Conservation (phyloP, 2,113 vertebrate genomes). For the Brienomyrus brachyistius region DNA sequence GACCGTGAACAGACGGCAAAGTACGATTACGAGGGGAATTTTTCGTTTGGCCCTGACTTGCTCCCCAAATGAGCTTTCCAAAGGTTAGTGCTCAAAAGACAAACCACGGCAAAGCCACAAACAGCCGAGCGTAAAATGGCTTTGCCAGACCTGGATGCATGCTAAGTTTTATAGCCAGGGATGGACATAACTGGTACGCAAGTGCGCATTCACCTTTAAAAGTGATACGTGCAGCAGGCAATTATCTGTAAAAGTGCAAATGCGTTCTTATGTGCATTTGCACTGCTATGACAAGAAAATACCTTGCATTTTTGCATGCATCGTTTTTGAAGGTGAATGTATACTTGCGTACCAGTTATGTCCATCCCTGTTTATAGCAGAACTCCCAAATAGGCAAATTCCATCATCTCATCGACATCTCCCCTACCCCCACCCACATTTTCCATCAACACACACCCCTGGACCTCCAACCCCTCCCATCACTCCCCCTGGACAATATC, state of each 20-base stretch:
- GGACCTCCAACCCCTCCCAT: neutral
- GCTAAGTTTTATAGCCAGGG: neutral
- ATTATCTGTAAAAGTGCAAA: too few species aligned
- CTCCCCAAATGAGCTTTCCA: conserved; percentile 59
- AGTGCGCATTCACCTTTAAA: too few species aligned
- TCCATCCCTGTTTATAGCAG: neutral
- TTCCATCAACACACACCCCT: neutral
- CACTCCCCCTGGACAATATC: too few species aligned
- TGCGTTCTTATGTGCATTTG: too few species aligned
- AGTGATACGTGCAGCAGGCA: too few species aligned
- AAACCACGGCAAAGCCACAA: conserved; percentile 33
- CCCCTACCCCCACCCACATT: too few species aligned
- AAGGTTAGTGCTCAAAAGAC: conserved; percentile 51
- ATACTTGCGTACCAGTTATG: too few species aligned
- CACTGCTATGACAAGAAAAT: too few species aligned
- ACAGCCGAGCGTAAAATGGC: neutral
- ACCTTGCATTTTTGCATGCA: too few species aligned
- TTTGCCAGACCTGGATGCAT: neutral
- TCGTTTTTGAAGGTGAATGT: too few species aligned
- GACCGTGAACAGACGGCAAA: conserved; percentile 62
- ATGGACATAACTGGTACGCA: too few species aligned
- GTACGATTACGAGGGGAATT: conserved; percentile 34
- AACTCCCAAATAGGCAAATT: neutral
- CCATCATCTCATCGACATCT: neutral
- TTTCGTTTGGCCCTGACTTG: conserved; percentile 50